Conservation (phyloP, 1,140 invertebrate species). For the Dysdera silvatica region DNA sequence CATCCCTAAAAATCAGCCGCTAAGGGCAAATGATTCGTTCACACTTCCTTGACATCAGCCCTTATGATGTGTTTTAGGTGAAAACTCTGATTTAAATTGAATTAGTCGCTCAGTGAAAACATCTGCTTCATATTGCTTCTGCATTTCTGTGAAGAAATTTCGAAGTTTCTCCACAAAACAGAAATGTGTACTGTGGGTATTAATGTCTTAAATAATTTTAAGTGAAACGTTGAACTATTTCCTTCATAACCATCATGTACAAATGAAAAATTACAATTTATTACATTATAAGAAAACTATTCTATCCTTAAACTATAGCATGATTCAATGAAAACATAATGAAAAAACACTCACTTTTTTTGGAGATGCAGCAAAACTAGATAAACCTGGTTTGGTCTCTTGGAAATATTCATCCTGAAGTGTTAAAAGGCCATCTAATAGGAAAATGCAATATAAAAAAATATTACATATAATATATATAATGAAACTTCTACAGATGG, state of each 20-base stretch:
- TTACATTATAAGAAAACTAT: too few relatives aligned
- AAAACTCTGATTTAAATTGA: too few relatives aligned
- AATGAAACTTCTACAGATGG: not conserved
- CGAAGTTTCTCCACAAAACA: too few relatives aligned
- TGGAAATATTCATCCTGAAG: conserved; percentile 72
- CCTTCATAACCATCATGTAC: not conserved
- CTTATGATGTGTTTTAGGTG: too few relatives aligned
- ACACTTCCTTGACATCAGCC: too few relatives aligned
- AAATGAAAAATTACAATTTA: not conserved
- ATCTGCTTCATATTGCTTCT: too few relatives aligned
- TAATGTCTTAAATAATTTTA: not conserved
- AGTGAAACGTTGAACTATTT: not conserved
- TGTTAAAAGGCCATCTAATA: conserved; percentile 46
- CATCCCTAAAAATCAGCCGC: too few relatives aligned
- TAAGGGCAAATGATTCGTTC: too few relatives aligned
- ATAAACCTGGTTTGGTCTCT: conserved; percentile 79
- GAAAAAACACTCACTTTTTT: conserved; percentile 50
- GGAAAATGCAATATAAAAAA: not conserved
- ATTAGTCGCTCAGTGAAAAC: too few relatives aligned
- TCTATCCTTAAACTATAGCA: conserved; percentile 37
- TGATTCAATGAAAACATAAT: not conserved
- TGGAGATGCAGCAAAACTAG: conserved; percentile 71
- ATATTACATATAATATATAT: not conserved
- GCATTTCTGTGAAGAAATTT: too few relatives aligned
- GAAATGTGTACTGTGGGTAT: too few relatives aligned